phyloP scores from a whole-genome alignment of 1,140 invertebrate genomes.

The Zophobas morio region DNA sequence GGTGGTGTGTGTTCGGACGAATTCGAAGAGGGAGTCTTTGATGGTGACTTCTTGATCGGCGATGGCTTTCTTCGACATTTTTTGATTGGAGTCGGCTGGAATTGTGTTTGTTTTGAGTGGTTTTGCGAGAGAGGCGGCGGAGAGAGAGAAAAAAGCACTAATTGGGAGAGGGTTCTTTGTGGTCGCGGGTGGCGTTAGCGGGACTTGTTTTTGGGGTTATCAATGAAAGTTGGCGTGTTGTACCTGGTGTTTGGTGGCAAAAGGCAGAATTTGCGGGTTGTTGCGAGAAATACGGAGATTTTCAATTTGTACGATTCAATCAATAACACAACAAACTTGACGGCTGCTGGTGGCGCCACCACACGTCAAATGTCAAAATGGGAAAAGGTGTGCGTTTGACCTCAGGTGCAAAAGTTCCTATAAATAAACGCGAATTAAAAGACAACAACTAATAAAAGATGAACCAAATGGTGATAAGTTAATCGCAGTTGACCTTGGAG shows the following conservation, averaged over 20 bases:
- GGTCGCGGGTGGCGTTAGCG: neutral
- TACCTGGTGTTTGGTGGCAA: neutral
- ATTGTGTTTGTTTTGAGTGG: neutral
- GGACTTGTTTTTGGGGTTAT: constrained; percentile 6
- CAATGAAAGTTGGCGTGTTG: constrained; percentile 7
- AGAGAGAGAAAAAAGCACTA: neutral
- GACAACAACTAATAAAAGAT: too few relatives aligned
- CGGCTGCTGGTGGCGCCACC: neutral
- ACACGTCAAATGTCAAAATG: too few relatives aligned
- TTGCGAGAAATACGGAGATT: constrained; percentile 5
- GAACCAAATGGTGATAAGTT: too few relatives aligned
- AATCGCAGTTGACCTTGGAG: too few relatives aligned
- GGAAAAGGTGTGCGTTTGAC: too few relatives aligned
- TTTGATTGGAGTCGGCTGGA: too few relatives aligned
- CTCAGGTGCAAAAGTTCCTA: too few relatives aligned
- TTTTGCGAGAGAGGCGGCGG: neutral
- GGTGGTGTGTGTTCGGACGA: constrained; percentile 83
- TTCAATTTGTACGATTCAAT: constrained; percentile 16
- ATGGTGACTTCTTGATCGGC: constrained; percentile 83
- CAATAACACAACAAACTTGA: constrained; percentile 33
- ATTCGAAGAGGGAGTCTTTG: constrained; percentile 84
- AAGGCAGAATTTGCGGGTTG: neutral
- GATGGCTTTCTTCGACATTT: constrained; percentile 68
- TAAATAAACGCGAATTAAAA: too few relatives aligned
- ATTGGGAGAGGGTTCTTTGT: neutral